Evolutionary conservation across 2,797 vertebrate genomes (phyloP).

Genomic region (Acridotheres tristis): DNA sequence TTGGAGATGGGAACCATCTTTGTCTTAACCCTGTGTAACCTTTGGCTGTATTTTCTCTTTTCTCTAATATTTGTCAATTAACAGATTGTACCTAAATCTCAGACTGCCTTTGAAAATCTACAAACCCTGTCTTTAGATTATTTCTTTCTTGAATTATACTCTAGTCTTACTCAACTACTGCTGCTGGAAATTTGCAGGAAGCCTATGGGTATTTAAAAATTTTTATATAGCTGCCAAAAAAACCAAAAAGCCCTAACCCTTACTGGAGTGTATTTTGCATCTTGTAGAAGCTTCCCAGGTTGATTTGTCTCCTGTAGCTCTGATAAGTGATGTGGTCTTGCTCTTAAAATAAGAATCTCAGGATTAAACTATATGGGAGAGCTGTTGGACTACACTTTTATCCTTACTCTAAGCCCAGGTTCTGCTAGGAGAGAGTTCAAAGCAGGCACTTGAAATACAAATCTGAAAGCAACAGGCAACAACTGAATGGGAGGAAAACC

Average conservation of each 20-base stretch:
- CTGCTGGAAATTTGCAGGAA: neutral
- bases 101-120: neutral
- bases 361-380: neutral
- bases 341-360: neutral
- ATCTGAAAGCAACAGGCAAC: neutral
- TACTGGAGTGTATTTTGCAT: neutral
- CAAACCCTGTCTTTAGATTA: rapidly evolving
- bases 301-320: neutral
- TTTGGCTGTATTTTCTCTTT: neutral
- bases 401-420: neutral
- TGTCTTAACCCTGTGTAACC: neutral
- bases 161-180: neutral
- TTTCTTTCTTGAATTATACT: neutral
- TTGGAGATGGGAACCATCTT: neutral
- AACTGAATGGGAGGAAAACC: neutral
- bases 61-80: neutral
- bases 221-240: neutral
- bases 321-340: neutral
- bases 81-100: neutral
- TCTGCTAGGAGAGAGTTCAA: neutral
- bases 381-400: rapidly evolving
- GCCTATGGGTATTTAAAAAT: neutral
- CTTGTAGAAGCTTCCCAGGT: neutral
- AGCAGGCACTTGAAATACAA: neutral
- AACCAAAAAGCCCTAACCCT: rapidly evolving